These are phyloP conservation scores for Drosophila dives DNA, from an alignment of 2,888 invertebrate genomes.

Conservation along the genomic window DNA sequence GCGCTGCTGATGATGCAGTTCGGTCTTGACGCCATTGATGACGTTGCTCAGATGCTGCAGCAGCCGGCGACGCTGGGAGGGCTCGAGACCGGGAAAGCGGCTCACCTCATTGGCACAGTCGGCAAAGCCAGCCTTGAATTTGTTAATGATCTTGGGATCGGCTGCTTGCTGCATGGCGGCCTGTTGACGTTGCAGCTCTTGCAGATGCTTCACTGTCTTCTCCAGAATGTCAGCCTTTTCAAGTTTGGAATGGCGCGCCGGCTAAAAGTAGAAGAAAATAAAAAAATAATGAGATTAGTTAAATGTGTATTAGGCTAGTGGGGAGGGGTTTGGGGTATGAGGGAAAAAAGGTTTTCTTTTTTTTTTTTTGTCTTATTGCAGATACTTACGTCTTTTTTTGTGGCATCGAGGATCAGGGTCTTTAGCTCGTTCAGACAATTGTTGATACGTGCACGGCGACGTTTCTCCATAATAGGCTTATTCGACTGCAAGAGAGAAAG, in stretches of 20 bases:
- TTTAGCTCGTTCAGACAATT: constrained; percentile 95
- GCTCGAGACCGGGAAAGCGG: constrained; percentile 90
- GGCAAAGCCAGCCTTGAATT: constrained; percentile 94
- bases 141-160: constrained; percentile 93
- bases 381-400: constrained; percentile 94
- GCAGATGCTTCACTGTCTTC: constrained; percentile 96
- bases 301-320: neutral
- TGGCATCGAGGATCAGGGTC: constrained; percentile 92
- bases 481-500: constrained; percentile 89
- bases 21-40: constrained; percentile 85
- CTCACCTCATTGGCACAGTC: constrained; percentile 95
- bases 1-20: constrained; percentile 82
- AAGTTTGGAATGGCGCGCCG: constrained; percentile 95
- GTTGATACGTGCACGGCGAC: constrained; percentile 94
- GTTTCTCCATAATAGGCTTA: constrained; percentile 97
- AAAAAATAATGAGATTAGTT: constrained; percentile 24
- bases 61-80: constrained; percentile 89
- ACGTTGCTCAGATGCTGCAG: constrained; percentile 92
- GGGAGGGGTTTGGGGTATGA: neutral
- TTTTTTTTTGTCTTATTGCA: neutral
- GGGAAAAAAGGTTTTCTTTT: neutral
- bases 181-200: constrained; percentile 95
- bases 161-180: constrained; percentile 92
- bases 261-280: constrained; percentile 87
- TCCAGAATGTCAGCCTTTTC: constrained; percentile 98